Conservation (phyloP, 2,113 vertebrate species). For the Microtus montanus region DNA sequence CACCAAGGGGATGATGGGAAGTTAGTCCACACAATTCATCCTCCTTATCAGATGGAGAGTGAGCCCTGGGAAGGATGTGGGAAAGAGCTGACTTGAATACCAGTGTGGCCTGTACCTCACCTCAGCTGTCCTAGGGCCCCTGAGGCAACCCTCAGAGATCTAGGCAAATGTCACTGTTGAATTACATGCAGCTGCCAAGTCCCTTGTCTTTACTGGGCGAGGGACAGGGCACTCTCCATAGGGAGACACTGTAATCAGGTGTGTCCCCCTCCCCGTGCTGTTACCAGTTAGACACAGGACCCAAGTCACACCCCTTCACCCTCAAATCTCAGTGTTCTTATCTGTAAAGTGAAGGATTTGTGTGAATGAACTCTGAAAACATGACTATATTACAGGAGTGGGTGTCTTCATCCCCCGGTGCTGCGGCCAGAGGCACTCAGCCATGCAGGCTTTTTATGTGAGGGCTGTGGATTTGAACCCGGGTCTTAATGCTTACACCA, state of each 20-base stretch:
- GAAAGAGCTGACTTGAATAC: neutral
- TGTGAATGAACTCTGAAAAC: neutral
- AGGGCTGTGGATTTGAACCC: neutral
- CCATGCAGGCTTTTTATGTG: neutral
- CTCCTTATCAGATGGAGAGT: neutral
- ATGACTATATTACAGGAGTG: neutral
- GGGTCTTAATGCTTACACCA: neutral
- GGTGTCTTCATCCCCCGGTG: neutral
- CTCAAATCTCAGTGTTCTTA: neutral
- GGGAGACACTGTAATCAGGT: neutral
- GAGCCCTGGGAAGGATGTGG: neutral
- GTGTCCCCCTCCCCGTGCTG: neutral
- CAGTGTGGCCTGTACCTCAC: neutral
- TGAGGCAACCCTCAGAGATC: neutral
- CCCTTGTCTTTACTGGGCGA: neutral
- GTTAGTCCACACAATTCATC: slow-evolving; percentile 40
- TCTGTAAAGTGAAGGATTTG: neutral
- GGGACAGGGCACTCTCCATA: neutral
- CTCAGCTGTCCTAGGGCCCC: neutral
- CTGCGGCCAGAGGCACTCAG: neutral
- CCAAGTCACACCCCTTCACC: neutral
- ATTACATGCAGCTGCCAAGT: neutral
- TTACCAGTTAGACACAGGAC: neutral
- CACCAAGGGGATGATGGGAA: neutral
- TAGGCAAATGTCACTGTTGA: neutral